Conservation (phyloP, 2,113 vertebrate species). For the Acanthisitta chloris region DNA sequence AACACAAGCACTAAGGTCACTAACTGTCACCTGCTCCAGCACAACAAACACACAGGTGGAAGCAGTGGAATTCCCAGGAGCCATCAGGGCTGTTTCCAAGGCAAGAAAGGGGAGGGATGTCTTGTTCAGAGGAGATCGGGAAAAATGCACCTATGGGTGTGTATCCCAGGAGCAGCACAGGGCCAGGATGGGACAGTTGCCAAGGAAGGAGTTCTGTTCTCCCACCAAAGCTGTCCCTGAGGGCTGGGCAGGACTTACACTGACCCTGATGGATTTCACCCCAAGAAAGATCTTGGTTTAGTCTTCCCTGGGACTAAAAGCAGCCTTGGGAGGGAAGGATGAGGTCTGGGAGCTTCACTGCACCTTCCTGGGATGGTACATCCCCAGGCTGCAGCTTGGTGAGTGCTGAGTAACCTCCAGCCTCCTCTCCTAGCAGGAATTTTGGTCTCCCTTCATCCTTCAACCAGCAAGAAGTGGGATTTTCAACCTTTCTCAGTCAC, state of each 20-base stretch:
- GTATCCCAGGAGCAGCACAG: fast-evolving
- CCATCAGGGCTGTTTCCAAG: not conserved
- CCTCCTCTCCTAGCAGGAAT: not conserved
- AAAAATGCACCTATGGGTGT: not conserved
- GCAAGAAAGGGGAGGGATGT: not conserved
- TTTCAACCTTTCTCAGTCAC: not conserved
- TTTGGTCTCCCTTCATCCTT: not conserved
- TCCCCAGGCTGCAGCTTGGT: not conserved
- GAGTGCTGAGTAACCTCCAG: not conserved
- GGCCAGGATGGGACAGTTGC: not conserved
- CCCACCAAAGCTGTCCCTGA: not conserved
- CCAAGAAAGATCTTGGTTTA: not conserved
- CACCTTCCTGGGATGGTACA: not conserved
- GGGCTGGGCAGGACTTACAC: not conserved
- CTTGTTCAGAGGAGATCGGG: not conserved
- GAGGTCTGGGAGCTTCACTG: not conserved
- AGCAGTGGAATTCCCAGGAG: not conserved
- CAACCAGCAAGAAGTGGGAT: not conserved
- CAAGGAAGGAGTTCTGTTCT: not conserved
- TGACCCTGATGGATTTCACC: not conserved
- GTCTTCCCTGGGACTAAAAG: not conserved
- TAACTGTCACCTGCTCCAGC: not conserved
- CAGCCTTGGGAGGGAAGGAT: not conserved
- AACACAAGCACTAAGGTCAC: not conserved
- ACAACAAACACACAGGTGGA: not conserved